Evolutionary conservation across 2,113 vertebrate species (phyloP), one percentile per base, ranked within the genome.

Genomic region (Gnathonemus longibarbis): DNA sequence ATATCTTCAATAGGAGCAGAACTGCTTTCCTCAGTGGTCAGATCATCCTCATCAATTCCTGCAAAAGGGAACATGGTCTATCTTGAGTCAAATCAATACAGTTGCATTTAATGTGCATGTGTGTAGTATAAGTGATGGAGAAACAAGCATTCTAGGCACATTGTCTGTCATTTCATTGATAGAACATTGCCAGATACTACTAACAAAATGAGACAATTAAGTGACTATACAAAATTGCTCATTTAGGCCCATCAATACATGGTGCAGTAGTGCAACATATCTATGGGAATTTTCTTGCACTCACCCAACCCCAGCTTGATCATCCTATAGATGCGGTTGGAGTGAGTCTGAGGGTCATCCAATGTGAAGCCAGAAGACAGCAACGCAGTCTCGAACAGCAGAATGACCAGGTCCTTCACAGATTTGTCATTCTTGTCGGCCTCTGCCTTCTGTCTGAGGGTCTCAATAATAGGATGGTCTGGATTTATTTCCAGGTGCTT

Each of bases 11-110:
- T 92, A 9, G 96, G 97, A 0, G 96, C 96, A 3, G 96, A 91
- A 2, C 93, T 93, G 1, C 93, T 90, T 4, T 96, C 98, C 35
- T 99, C 98, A 50, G 97, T 92, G 17, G 95, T 92, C 66, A 96
- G 70, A 62, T 98, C 98, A 45, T 99, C 98, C 87, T 99, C 98
- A 83, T 99, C 98, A 35, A 99, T 99, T 90, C 98, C 98, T 99
- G 90, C 2, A 17, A 17, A 17, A 80, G 2, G 15, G 27, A 70
- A 42, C 35, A 80, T 19, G 31, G 74, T 39, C 31, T 3, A 35
- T 74, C n/a, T 5, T 42, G 74, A 80, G 74, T 80, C 74, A 80
- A 17, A 19, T 35, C n/a, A 35, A 77, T 39, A 77, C n/a, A 17
- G 31, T 13, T 5, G 31, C 11, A 77, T 66, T 66, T 66, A 66